Percentiles rank a stretch among this genome's conserved stretches.
Conservation (phyloP, 2,113 vertebrate species). For the Orthonyx spaldingii region DNA sequence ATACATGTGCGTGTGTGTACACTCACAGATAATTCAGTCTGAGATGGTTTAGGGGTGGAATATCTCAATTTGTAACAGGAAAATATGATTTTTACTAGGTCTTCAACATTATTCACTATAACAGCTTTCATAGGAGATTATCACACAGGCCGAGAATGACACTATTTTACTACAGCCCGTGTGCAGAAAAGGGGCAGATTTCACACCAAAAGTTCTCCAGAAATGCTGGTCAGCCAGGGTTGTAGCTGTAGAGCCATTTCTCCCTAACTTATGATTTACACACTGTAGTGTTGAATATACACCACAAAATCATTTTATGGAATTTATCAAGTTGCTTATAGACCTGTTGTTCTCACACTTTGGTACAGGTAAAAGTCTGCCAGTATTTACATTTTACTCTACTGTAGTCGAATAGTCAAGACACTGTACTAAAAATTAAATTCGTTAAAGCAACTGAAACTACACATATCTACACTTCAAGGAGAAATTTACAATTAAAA, state of each 20-base stretch:
- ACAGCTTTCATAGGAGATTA: not conserved
- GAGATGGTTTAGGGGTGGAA: not conserved
- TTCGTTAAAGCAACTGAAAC: not conserved
- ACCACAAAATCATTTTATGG: not conserved
- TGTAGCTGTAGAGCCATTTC: not conserved
- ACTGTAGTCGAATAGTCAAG: not conserved
- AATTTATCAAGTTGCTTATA: not conserved
- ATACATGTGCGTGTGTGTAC: not conserved
- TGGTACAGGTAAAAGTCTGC: not conserved
- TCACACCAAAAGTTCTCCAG: not conserved
- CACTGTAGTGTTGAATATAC: not conserved
- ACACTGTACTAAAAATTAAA: not conserved
- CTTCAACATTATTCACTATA: not conserved
- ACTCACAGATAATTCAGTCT: not conserved
- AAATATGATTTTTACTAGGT: not conserved
- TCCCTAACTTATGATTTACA: not conserved
- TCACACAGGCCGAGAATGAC: not conserved
- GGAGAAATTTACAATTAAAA: not conserved
- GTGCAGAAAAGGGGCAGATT: not conserved
- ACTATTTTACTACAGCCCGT: accelerated
- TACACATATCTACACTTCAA: not conserved
- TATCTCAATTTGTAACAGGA: not conserved
- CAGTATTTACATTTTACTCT: not conserved
- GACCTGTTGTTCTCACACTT: not conserved
- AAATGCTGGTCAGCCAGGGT: not conserved